phyloP scores from a whole-genome alignment of 2,888 invertebrate genomes.

The Eristalinus sepulchralis region DNA sequence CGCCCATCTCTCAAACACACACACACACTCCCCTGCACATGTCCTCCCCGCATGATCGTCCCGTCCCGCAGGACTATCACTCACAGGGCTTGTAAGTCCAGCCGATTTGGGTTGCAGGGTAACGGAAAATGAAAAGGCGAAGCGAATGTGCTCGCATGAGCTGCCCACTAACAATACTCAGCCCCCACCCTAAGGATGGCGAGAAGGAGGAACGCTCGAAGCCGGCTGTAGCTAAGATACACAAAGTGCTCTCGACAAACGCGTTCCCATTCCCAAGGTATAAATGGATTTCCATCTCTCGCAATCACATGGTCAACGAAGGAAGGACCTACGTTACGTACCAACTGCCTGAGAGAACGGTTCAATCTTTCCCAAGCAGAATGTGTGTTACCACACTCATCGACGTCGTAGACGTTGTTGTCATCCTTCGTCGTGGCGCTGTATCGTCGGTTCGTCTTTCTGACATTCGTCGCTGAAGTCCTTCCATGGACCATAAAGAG shows the following conservation, averaged over 20 bases:
- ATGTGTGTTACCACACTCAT: slow-evolving; percentile 33
- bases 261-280: slow-evolving; percentile 66
- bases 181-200: slow-evolving; percentile 7
- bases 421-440: slow-evolving; percentile 72
- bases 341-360: slow-evolving; percentile 20
- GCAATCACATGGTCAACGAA: slow-evolving; percentile 66
- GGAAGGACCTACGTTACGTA: slow-evolving; percentile 35
- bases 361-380: slow-evolving; percentile 46
- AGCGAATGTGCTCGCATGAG: slow-evolving; percentile 50
- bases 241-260: slow-evolving; percentile 69
- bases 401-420: slow-evolving; percentile 75
- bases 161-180: slow-evolving; percentile 51
- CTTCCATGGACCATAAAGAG: slow-evolving; percentile 59
- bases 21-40: slow-evolving; percentile 58
- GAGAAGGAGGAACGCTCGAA: slow-evolving; percentile 61
- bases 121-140: slow-evolving; percentile 28
- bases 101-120: slow-evolving; percentile 29
- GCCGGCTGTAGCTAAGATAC: slow-evolving; percentile 68
- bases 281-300: slow-evolving; percentile 70
- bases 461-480: slow-evolving; percentile 35
- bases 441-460: slow-evolving; percentile 73
- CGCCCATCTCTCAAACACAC: slow-evolving; percentile 72
- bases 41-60: slow-evolving; percentile 26
- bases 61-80: slow-evolving; percentile 66
- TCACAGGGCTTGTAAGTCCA: slow-evolving; percentile 62